A percentile compares a stretch with the other conserved stretches of the same genome.
These are phyloP conservation scores for Bombus waltoni DNA, from an alignment of 1,140 invertebrate genomes.

Conservation along the genomic window DNA sequence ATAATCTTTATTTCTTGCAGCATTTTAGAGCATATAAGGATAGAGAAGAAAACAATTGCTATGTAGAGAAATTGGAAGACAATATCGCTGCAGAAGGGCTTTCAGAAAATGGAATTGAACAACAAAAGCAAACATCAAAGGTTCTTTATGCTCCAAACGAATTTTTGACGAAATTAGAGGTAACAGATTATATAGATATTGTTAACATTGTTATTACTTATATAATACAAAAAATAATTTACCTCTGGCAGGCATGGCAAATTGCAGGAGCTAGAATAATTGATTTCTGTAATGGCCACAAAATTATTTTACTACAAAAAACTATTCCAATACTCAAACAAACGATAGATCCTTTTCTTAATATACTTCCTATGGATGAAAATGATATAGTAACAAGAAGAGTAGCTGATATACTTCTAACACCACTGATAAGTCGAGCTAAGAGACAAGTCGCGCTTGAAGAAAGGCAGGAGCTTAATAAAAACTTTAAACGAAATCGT, in stretches of 20 bases:
- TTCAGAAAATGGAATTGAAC: not conserved
- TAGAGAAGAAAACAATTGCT: slow-evolving; percentile 67
- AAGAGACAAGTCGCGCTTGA: slow-evolving; percentile 66
- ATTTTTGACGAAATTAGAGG: slow-evolving; percentile 72
- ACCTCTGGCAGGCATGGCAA: slow-evolving; percentile 69
- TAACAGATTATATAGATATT: slow-evolving; percentile 43
- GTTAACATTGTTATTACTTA: not conserved
- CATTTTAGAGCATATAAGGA: slow-evolving; percentile 75
- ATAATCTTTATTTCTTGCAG: slow-evolving; percentile 59
- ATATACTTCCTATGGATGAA: slow-evolving; percentile 72
- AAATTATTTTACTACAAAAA: slow-evolving; percentile 67
- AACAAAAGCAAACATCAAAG: slow-evolving; percentile 38
- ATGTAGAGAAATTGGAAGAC: slow-evolving; percentile 70
- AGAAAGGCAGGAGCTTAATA: slow-evolving; percentile 60
- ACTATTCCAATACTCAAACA: slow-evolving; percentile 20
- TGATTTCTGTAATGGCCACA: slow-evolving; percentile 73
- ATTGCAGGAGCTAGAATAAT: slow-evolving; percentile 74
- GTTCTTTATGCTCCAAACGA: slow-evolving; percentile 64
- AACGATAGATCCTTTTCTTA: slow-evolving; percentile 64
- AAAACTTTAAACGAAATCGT: slow-evolving; percentile 32
- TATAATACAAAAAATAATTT: not conserved
- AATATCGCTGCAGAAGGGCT: not conserved
- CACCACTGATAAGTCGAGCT: slow-evolving; percentile 56
- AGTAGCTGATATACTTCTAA: slow-evolving; percentile 60
- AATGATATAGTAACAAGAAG: slow-evolving; percentile 64